phyloP scores from a whole-genome alignment of 1,140 invertebrate genomes.

The Chymomyza costata region DNA sequence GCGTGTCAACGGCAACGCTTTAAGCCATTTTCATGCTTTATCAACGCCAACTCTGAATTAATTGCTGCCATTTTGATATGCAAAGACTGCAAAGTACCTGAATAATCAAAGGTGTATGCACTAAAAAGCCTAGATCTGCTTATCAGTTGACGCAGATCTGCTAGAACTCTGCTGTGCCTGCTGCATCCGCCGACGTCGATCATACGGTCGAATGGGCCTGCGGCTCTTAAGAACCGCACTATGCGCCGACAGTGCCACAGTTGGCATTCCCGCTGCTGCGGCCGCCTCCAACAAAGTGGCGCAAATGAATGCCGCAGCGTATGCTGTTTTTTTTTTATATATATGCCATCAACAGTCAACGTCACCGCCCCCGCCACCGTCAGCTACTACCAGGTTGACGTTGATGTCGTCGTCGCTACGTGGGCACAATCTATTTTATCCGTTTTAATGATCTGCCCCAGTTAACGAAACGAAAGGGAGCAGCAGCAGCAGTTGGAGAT shows the following conservation, averaged over 20 bases:
- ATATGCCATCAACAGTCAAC: slow-evolving; percentile 52
- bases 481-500: slow-evolving; percentile 21
- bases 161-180: too few relatives aligned
- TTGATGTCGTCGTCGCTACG: slow-evolving; percentile 45
- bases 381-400: slow-evolving; percentile 28
- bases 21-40: slow-evolving; percentile 59
- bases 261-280: slow-evolving; percentile 10
- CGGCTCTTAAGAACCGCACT: slow-evolving; percentile 11
- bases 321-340: slow-evolving; percentile 59
- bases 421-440: slow-evolving; percentile 71
- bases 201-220: slow-evolving; percentile 38
- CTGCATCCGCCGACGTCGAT: too few relatives aligned
- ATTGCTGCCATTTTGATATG: slow-evolving; percentile 68
- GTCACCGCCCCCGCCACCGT: slow-evolving; percentile 53
- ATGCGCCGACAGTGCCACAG: slow-evolving; percentile 13
- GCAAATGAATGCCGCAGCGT: slow-evolving; percentile 44
- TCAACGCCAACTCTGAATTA: slow-evolving; percentile 49
- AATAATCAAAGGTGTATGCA: slow-evolving; percentile 14
- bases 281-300: slow-evolving; percentile 14
- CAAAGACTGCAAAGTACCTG: slow-evolving; percentile 52
- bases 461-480: slow-evolving; percentile 70
- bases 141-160: slow-evolving; percentile 66
- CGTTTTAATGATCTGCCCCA: slow-evolving; percentile 71
- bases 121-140: slow-evolving; percentile 29
- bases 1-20: slow-evolving; percentile 66